Evolutionary conservation across 2,888 invertebrate genomes (phyloP).

Genomic region (Drosophila parthenogenetica): DNA sequence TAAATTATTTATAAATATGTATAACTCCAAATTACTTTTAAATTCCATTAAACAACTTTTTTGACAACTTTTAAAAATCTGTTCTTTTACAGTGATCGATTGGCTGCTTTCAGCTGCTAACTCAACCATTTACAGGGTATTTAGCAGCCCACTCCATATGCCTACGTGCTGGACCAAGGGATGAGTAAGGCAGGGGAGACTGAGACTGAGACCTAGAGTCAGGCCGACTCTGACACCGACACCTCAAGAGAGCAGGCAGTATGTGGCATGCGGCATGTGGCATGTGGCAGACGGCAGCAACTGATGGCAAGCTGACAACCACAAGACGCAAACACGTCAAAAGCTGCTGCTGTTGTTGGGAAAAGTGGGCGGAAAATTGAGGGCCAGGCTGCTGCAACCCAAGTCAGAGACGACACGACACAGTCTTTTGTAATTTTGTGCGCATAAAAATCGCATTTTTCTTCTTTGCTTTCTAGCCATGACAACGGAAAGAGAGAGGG

Average conservation of each 20-base stretch:
- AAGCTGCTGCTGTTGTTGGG: slow-evolving; percentile 21
- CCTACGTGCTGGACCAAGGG: slow-evolving; percentile 6
- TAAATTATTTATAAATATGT: too few relatives aligned
- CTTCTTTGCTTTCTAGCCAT: slow-evolving; percentile 19
- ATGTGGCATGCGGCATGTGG: slow-evolving; percentile 6
- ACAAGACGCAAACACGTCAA: slow-evolving; percentile 52
- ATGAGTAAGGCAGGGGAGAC: slow-evolving; percentile 2
- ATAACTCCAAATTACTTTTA: too few relatives aligned
- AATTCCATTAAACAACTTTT: too few relatives aligned
- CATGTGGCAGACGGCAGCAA: slow-evolving; percentile 12
- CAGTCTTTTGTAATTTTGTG: slow-evolving; percentile 67
- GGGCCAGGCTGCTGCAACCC: not conserved
- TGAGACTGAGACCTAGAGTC: slow-evolving; percentile 6
- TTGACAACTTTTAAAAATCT: too few relatives aligned
- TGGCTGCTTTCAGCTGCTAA: not conserved
- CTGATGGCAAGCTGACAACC: slow-evolving; percentile 58
- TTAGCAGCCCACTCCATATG: slow-evolving; percentile 1
- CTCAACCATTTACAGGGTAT: slow-evolving; percentile 27
- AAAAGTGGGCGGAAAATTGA: not conserved
- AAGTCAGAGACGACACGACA: slow-evolving; percentile 28
- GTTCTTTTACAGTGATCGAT: too few relatives aligned
- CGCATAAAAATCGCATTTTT: slow-evolving; percentile 74
- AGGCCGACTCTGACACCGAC: slow-evolving; percentile 32
- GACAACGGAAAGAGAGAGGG: slow-evolving; percentile 16
- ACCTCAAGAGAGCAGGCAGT: slow-evolving; percentile 30